These are phyloP conservation scores for Drosophila tanythrix DNA, from an alignment of 2,888 invertebrate genomes.

Conservation along the genomic window DNA sequence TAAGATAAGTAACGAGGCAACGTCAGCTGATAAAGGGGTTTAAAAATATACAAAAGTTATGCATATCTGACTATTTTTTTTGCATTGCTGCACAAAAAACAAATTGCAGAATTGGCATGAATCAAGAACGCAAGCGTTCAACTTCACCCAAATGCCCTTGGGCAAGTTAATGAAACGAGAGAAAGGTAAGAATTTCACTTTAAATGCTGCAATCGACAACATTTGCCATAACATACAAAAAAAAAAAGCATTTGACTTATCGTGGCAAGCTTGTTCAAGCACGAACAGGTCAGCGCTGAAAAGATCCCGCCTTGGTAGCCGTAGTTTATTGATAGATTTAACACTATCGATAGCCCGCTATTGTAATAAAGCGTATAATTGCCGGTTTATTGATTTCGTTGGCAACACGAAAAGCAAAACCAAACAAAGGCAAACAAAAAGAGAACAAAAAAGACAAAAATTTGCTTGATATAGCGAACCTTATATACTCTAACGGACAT, in stretches of 20 bases:
- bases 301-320: slow-evolving; percentile 29
- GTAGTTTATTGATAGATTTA: slow-evolving; percentile 43
- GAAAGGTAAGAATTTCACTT: slow-evolving; percentile 51
- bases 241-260: slow-evolving; percentile 13
- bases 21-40: slow-evolving; percentile 42
- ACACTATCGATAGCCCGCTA: slow-evolving; percentile 35
- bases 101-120: slow-evolving; percentile 43
- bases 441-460: background rate
- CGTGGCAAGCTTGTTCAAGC: slow-evolving; percentile 17
- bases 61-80: slow-evolving; percentile 15
- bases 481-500: slow-evolving; percentile 1
- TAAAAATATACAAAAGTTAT: slow-evolving; percentile 35
- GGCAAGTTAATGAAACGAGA: slow-evolving; percentile 30
- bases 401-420: slow-evolving; percentile 20
- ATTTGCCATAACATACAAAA: slow-evolving; percentile 3
- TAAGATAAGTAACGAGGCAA: slow-evolving; percentile 49
- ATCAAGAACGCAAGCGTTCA: slow-evolving; percentile 49
- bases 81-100: slow-evolving; percentile 30
- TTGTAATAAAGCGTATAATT: slow-evolving; percentile 35
- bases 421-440: slow-evolving; percentile 24
- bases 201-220: slow-evolving; percentile 50
- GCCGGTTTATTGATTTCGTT: slow-evolving; percentile 22
- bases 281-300: slow-evolving; percentile 32
- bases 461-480: slow-evolving; percentile 5
- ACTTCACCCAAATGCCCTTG: slow-evolving; percentile 62